Conservation (phyloP, 2,797 vertebrate genomes). For the Schizopygopsis pylzovi region DNA sequence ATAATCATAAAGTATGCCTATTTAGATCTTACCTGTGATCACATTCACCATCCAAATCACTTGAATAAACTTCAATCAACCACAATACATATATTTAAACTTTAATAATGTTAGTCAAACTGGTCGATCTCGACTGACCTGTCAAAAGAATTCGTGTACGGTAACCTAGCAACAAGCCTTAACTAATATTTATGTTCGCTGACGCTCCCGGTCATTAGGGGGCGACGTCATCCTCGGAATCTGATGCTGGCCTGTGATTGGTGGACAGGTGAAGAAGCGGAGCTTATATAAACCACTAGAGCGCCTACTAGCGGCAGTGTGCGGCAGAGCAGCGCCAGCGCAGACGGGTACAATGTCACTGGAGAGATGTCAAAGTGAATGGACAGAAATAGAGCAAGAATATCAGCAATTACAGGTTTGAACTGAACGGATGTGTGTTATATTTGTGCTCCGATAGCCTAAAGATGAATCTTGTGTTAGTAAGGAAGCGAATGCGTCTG, state of each 20-base stretch:
- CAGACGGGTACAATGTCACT: slow-evolving; percentile 78
- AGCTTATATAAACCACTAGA: neutral
- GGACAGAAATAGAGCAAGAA: slow-evolving; percentile 88
- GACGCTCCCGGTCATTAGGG: slow-evolving; percentile 7
- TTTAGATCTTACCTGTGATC: neutral
- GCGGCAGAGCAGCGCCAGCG: slow-evolving; percentile 23
- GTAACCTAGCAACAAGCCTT: slow-evolving; percentile 73
- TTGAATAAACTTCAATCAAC: neutral
- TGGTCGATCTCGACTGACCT: neutral
- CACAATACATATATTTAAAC: too few relatives aligned
- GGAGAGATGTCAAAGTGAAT: slow-evolving; percentile 82
- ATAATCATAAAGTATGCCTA: neutral
- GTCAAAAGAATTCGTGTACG: neutral
- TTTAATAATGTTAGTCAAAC: neutral
- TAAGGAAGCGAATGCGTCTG: neutral
- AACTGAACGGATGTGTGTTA: slow-evolving; percentile 1
- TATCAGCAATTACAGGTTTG: slow-evolving; percentile 92
- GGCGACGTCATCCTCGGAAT: neutral
- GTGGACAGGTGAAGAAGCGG: neutral
- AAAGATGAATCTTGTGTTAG: neutral
- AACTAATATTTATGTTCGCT: neutral
- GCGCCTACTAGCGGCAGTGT: slow-evolving; percentile 17
- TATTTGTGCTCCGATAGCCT: neutral
- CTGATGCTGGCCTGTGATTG: neutral
- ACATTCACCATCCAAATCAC: neutral